Base-by-base conservation (phyloP, 2,797 vertebrate species). In the Otus scops region DNA sequence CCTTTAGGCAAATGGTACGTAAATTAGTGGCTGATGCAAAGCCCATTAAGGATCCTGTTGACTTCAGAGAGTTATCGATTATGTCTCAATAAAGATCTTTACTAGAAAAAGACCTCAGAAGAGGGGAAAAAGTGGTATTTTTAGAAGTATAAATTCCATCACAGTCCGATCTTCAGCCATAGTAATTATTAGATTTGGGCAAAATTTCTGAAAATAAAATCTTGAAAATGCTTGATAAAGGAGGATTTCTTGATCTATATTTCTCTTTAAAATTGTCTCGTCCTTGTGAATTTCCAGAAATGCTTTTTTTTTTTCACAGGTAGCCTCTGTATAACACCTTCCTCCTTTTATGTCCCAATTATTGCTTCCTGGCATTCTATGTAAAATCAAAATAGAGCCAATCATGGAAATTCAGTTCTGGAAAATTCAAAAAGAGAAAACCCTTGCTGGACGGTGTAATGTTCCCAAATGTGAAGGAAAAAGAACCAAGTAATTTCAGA, bases 11-110 rank as follows among this genome's bases (percentile, higher is more conserved):
- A 88, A 73, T 77, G 27, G 4, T 54, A 69, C 82, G 63, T 70
- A 85, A 95, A 95, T 92, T 74, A 95, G 47, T 60, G 38, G 17
- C 48, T 87, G 60, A 82, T 89, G 41, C 45, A 85, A 85, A 95
- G 75, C 39, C 16, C 48, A 21, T 77, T 92, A 91, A 82, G 2
- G 8, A 57, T 95, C 18, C 26, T 74, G 12, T 92, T 95, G 80
- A 83, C 57, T 93, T 93, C 63, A 85, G 32, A 73, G 78, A 68
- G 21, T 78, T 75, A 70, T 76, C 59, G 67, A 92, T 88, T 82
- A 76, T 70, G 18, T 73, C 36, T 95, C 45, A 88, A 14, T 76
- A 77, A 84, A 67, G 59, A 75, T 77, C 38, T 60, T 78, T 30
- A 45, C 5, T 39, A 70, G 34, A 77, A 76, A 80, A 73, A 53